phyloP scores from a whole-genome alignment of 2,888 invertebrate genomes.

The Chorisops tibialis region DNA sequence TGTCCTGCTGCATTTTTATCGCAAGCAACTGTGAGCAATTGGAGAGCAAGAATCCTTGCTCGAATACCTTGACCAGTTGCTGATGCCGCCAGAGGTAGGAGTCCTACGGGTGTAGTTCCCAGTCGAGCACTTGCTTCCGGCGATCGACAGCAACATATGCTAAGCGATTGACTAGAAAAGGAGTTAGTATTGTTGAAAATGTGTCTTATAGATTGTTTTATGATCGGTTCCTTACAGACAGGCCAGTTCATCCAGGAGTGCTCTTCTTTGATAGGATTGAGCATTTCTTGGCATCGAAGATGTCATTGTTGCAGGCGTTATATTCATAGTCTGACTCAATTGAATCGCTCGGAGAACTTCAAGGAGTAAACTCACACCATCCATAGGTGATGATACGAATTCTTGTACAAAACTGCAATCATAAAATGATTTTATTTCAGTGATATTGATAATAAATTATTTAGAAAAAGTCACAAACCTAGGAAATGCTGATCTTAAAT shows the following conservation, averaged over 20 bases:
- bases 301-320: slow-evolving; percentile 40
- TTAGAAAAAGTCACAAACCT: no score
- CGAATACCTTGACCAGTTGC: slow-evolving; percentile 86
- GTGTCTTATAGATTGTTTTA: no score
- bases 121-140: slow-evolving; percentile 74
- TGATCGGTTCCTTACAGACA: slow-evolving; percentile 64
- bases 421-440: no score
- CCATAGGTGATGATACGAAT: slow-evolving; percentile 82
- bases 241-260: slow-evolving; percentile 81
- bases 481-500: slow-evolving; percentile 81
- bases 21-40: slow-evolving; percentile 83
- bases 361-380: slow-evolving; percentile 79
- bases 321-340: slow-evolving; percentile 67
- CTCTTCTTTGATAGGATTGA: slow-evolving; percentile 67
- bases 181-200: neutral
- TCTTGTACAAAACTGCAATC: slow-evolving; percentile 82
- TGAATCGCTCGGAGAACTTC: slow-evolving; percentile 85
- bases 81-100: slow-evolving; percentile 80
- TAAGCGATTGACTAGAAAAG: slow-evolving; percentile 68
- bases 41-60: slow-evolving; percentile 77
- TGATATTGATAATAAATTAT: no score
- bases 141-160: slow-evolving; percentile 74
- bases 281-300: slow-evolving; percentile 56
- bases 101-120: slow-evolving; percentile 73
- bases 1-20: slow-evolving; percentile 54